Conservation (phyloP, 2,113 vertebrate genomes). For the Microcebus murinus region DNA sequence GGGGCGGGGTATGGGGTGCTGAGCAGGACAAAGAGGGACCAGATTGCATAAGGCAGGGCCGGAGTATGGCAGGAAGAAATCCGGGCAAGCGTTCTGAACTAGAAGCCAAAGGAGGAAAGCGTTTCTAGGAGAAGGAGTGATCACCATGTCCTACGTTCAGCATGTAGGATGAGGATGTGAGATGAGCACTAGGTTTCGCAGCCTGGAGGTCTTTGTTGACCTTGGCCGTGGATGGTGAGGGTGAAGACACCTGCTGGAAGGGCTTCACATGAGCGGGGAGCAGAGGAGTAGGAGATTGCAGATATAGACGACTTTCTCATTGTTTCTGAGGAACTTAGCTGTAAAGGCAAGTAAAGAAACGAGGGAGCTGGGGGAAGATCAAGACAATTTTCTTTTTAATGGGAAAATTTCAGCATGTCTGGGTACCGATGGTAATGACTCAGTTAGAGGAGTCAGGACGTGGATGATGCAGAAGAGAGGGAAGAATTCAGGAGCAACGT, state of each 20-base stretch:
- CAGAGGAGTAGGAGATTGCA: background rate
- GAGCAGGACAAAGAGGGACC: background rate
- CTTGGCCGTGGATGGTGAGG: background rate
- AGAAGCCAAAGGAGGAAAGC: background rate
- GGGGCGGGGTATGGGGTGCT: too few species aligned
- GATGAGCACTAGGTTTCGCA: too few species aligned
- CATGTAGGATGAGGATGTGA: background rate
- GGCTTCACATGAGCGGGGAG: background rate
- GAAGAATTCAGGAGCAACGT: background rate
- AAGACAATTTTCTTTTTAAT: background rate
- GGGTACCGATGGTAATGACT: background rate
- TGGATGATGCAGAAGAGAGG: background rate
- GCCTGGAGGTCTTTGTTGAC: background rate
- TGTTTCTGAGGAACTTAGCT: background rate
- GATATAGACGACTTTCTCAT: background rate
- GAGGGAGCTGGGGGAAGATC: background rate
- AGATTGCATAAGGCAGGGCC: background rate
- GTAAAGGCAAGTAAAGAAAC: background rate
- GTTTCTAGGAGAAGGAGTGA: background rate
- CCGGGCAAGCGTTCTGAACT: accelerated
- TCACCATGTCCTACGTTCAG: accelerated
- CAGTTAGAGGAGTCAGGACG: too few species aligned
- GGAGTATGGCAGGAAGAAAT: background rate
- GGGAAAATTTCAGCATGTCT: background rate
- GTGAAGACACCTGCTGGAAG: background rate